Base-by-base conservation (phyloP, 2,888 invertebrate genomes). In the Miltochrista miniata region DNA sequence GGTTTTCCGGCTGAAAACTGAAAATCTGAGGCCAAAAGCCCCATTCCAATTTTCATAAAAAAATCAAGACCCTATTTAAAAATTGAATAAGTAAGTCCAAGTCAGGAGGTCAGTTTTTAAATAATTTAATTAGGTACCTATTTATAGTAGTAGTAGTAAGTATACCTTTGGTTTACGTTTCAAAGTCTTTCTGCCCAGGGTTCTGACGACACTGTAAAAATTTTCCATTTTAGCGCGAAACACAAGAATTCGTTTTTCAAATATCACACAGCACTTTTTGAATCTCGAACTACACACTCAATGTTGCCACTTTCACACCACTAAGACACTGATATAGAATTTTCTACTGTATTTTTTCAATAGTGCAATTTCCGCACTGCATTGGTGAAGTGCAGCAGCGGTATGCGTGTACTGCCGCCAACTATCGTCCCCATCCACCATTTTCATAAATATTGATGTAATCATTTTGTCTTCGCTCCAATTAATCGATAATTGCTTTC, bases 361-460 rank as follows among this genome's bases (percentile, higher is more conserved):
- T 59, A 57, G 54, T 70, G 72, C 68, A 70, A 67, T 72, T 76
- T 72, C 77, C 80, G 83, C 80, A 81, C 80, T 82, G 82, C 85
- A 76, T 70, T 89, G 57, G 90, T 86, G 85, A 68, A 72, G 83
- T 76, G 87, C 87, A 79, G 70, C 66, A 70, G 62, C 76, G 82
- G 67, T 81, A 72, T 87, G 87, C 81, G 85, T 74, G 63, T 74
- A 70, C 72, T 67, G 72, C 64, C 56, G 59, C 64, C 56, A 60
- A 70, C 64, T 45, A 70, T 69, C 69, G 66, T 69, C 64, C 74
- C 39, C 46, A 59, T 24, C 61, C 52, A 54, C 68, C 77, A 79
- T 84, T 83, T 83, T 83, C 76, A 89, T 90, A 79, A 87, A 90
- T 90, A 90, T 88, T 89, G 83, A 89, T 90, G 87, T 83, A 86